A percentile compares a stretch with the other conserved stretches of the same genome.
These are phyloP conservation scores for Pseudomyrmex concolor DNA, from an alignment of 1,140 invertebrate genomes.

Conservation along the genomic window DNA sequence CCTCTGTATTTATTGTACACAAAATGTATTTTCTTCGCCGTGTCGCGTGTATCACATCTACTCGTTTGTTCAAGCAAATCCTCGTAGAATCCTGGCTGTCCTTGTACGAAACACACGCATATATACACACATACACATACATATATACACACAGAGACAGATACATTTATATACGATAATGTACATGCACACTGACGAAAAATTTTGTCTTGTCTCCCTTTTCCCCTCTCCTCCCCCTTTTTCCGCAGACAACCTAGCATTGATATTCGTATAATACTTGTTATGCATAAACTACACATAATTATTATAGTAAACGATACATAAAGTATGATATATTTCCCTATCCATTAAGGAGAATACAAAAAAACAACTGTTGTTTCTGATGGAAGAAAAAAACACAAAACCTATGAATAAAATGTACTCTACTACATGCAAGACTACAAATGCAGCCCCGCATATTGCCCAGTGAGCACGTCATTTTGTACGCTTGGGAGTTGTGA, in stretches of 20 bases:
- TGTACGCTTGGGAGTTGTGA: conserved; percentile 88
- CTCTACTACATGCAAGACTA: conserved; percentile 75
- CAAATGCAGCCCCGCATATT: conserved; percentile 85
- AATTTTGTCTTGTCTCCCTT: conserved; percentile 11
- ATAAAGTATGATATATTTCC: conserved; percentile 86
- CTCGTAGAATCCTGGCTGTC: conserved; percentile 60
- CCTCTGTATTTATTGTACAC: conserved; percentile 77
- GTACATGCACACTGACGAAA: conserved; percentile 51
- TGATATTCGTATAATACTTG: conserved; percentile 85
- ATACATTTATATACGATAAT: conserved; percentile 58
- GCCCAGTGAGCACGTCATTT: conserved; percentile 86
- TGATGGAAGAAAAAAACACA: conserved; percentile 62
- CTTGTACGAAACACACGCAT: conserved; percentile 18
- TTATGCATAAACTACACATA: conserved; percentile 86
- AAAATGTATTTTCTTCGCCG: conserved; percentile 71
- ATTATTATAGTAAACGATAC: conserved; percentile 86
- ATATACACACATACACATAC: conserved; percentile 7
- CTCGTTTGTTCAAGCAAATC: conserved; percentile 50
- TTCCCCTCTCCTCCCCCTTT: background rate
- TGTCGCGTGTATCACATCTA: conserved; percentile 69
- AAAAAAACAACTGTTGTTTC: conserved; percentile 77
- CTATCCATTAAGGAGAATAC: conserved; percentile 84
- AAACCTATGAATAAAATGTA: conserved; percentile 68
- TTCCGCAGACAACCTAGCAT: conserved; percentile 83
- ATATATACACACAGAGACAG: conserved; percentile 57